Evolutionary conservation across 92 coral and sea anemone genomes (phyloP), one percentile per base, ranked within the genome.

Genomic region (Metridium senile): DNA sequence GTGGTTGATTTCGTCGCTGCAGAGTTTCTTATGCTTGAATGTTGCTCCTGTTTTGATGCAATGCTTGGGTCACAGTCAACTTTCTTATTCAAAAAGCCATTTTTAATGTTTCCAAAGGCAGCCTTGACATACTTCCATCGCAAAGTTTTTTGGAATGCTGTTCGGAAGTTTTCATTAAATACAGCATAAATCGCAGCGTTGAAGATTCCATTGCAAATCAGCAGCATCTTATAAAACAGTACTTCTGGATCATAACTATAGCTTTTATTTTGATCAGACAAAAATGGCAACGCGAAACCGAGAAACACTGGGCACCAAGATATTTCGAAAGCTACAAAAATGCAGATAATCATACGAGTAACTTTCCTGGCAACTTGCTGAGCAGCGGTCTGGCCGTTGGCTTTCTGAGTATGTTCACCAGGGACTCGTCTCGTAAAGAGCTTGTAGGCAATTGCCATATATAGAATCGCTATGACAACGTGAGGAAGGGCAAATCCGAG

Each of bases 381-480:
- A 7, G 72, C 72, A 33, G 46, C 47, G 78, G 28, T 68, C 20
- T 7, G 21, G 11, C 29, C 72, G 31, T 65, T 25, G 6, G 22
- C 26, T 2, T 19, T 21, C 1, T 26, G 54, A 0, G 54, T 11
- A 16, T 29, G 53, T 51, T 80, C 78, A 6, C 84, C 84, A 22
- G 84, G 84, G 22, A 82, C 33, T 31, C 66, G 70, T 49, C 87
- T 74, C 31, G 46, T 75, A 66, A 81, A 82, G 3, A 82, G 77
- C 9, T 35, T 77, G 11, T 75, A 68, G 20, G 70, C 59, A 45
- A 82, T 82, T 19, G 69, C 29, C 17, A 73, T 46, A 45, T 82
- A 68, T 33, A 82, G 75, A 19, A 75, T 56, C 9, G 49, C 26
- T 70, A 82, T 82, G 20, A 49, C 74, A 23, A 67, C 68, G 33